These are phyloP conservation scores for Poeciliopsis infans DNA, from an alignment of 2,797 vertebrate species.

Conservation along the genomic window DNA sequence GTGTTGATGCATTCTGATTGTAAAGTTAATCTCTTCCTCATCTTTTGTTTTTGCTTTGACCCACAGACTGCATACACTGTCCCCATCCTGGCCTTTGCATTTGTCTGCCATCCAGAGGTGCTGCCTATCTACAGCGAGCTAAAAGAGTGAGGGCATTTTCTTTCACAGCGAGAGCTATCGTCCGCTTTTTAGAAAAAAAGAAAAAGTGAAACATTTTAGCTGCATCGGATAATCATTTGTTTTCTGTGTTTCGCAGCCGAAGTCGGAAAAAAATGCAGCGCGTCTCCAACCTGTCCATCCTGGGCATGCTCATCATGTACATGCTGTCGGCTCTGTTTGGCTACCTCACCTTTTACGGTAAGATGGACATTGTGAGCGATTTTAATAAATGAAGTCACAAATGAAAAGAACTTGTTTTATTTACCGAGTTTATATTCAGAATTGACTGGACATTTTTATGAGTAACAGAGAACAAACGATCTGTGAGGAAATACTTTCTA, in stretches of 20 bases:
- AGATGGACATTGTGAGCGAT: no score
- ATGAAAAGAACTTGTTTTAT: background rate
- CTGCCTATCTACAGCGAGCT: constrained; percentile 99
- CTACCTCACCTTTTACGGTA: constrained; percentile 97
- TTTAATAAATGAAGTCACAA: background rate
- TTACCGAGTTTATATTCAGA: background rate
- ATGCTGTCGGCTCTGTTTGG: constrained; percentile 94
- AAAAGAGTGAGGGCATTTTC: constrained; percentile 87
- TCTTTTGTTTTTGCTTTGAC: constrained; percentile 32
- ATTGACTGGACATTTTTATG: background rate
- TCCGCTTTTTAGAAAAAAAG: background rate
- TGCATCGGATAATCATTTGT: background rate
- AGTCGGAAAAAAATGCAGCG: constrained; percentile 91
- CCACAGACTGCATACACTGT: constrained; percentile 93
- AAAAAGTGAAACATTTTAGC: background rate
- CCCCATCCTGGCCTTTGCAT: constrained; percentile 96
- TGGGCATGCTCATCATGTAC: constrained; percentile 96
- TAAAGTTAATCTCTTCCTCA: constrained; percentile 12
- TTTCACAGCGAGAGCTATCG: background rate
- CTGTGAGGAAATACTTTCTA: background rate
- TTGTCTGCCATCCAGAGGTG: constrained; percentile 97
- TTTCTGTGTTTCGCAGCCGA: constrained; percentile 77
- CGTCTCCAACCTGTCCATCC: constrained; percentile 94
- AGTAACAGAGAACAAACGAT: background rate
- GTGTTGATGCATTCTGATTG: background rate